Conservation (phyloP, 1,140 invertebrate genomes). For the Lamellibrachia luymesi region DNA sequence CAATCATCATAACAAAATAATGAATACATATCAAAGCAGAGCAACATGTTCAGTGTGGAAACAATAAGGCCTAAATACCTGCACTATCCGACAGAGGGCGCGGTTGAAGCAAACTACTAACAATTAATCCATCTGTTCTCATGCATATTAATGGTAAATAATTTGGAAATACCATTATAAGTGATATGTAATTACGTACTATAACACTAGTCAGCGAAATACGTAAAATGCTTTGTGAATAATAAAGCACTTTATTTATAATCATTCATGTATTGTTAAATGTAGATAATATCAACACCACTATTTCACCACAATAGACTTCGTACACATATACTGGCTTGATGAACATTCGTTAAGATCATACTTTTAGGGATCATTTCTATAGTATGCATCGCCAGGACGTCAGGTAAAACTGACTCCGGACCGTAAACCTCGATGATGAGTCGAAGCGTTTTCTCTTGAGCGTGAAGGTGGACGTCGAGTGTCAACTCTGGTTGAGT, state of each 20-base stretch:
- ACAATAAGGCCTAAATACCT: no score
- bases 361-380: conserved; percentile 5
- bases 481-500: background rate
- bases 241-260: background rate
- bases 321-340: background rate
- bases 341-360: background rate
- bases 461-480: conserved; percentile 17
- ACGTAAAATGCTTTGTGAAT: background rate
- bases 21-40: no score
- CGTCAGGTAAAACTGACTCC: conserved; percentile 18
- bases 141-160: background rate
- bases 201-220: background rate
- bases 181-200: background rate
- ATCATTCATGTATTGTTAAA: background rate
- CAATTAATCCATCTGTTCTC: background rate
- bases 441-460: conserved; percentile 28
- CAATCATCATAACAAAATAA: no score
- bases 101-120: background rate
- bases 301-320: background rate
- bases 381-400: conserved; percentile 17
- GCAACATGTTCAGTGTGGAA: no score
- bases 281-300: background rate
- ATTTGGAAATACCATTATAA: background rate
- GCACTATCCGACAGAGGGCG: background rate
- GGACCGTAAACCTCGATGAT: conserved; percentile 26